phyloP scores from a whole-genome alignment of 92 coral and sea anemone genomes.

The Zoanthus sansibaricus region DNA sequence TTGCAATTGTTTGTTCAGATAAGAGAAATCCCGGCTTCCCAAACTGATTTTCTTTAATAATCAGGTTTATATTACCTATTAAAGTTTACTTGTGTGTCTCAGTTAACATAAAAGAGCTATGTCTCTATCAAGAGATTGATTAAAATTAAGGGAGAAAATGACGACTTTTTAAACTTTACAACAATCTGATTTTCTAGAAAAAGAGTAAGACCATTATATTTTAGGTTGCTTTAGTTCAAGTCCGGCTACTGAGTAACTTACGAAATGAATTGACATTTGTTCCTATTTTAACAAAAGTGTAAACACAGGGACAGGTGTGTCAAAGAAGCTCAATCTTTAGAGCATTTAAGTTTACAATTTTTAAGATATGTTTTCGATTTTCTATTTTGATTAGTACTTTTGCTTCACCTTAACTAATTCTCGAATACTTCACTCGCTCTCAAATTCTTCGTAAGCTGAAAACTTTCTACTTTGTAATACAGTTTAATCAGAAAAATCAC shows the following conservation, averaged over 20 bases:
- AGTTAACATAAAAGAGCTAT: conserved; percentile 50
- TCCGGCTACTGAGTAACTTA: no score
- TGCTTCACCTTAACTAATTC: not conserved
- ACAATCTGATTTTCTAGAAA: not conserved
- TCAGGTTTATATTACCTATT: conserved; percentile 39
- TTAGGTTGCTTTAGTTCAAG: no score
- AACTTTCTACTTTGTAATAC: not conserved
- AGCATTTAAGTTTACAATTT: no score
- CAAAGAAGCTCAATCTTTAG: no score
- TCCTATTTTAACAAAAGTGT: no score
- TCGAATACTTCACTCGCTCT: no score
- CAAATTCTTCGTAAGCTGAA: not conserved
- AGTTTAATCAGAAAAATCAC: not conserved
- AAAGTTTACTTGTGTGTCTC: conserved; percentile 57
- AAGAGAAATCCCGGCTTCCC: not conserved
- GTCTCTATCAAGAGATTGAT: conserved; percentile 3
- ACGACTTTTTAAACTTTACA: not conserved
- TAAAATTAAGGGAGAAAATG: conserved; percentile 1
- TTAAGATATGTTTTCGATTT: no score
- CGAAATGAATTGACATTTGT: no score
- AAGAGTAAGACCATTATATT: not conserved
- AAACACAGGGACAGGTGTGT: no score
- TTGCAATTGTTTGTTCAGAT: conserved; percentile 23
- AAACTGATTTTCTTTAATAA: not conserved
- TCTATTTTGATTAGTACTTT: not conserved